A percentile compares a stretch with the other conserved stretches of the same genome.
phyloP scores from a whole-genome alignment of 2,113 vertebrate genomes.

The Neolamprologus longior region DNA sequence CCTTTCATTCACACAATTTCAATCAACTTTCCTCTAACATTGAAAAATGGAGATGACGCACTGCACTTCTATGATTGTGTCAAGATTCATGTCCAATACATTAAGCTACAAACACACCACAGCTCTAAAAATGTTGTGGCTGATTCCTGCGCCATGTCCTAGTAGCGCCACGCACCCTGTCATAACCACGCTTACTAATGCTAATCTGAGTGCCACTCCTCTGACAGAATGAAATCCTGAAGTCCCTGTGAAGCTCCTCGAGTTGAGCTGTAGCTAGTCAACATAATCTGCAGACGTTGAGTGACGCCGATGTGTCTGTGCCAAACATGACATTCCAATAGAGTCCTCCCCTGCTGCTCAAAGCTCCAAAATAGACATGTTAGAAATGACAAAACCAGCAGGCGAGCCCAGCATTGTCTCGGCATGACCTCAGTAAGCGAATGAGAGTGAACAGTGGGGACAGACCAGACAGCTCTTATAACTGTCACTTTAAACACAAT shows the following conservation, averaged over 20 bases:
- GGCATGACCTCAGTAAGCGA: conserved; percentile 30
- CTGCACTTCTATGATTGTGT: conserved; percentile 16
- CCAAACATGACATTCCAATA: conserved; percentile 44
- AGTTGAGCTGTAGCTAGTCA: conserved; percentile 21
- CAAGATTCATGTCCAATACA: conserved; percentile 2
- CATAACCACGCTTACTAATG: background rate
- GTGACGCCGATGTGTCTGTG: conserved; percentile 23
- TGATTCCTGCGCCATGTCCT: background rate
- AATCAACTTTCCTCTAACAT: conserved; percentile 17
- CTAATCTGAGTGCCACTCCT: conserved; percentile 34
- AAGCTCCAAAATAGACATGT: conserved; percentile 52
- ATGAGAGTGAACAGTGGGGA: conserved; percentile 37
- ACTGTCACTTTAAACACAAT: conserved; percentile 44
- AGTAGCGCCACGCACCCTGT: background rate
- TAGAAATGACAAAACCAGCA: conserved; percentile 49
- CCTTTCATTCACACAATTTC: conserved; percentile 14
- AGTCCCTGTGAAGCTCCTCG: conserved; percentile 8
- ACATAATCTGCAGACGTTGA: conserved; percentile 40
- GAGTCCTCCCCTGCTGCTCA: conserved; percentile 5
- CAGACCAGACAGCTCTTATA: conserved; percentile 1
- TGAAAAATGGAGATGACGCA: conserved; percentile 23
- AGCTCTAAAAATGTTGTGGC: background rate
- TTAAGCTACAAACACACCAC: background rate
- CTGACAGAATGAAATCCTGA: conserved; percentile 17
- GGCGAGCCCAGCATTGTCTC: conserved; percentile 32